These are phyloP conservation scores for Macrophya alboannulata DNA, from an alignment of 2,888 invertebrate genomes.

Conservation along the genomic window DNA sequence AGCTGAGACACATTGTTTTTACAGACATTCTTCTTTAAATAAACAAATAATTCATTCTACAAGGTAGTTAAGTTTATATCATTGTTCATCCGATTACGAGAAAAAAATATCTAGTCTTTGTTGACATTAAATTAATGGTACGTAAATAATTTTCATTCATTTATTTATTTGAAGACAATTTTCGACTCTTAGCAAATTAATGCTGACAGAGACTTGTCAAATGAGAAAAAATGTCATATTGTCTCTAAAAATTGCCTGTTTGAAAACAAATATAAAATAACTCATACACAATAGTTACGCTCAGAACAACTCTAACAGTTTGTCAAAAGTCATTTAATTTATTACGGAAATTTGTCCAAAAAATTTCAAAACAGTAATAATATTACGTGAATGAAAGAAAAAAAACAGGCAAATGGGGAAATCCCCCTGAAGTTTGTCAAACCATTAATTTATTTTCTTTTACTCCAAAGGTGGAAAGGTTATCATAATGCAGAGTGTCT, in stretches of 20 bases:
- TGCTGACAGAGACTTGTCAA: not conserved
- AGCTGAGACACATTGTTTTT: not conserved
- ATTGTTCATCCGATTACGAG: not conserved
- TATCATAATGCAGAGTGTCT: slow-evolving; percentile 39
- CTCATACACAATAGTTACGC: not conserved
- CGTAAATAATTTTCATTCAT: slow-evolving; percentile 6
- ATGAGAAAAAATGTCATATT: not conserved
- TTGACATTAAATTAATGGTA: slow-evolving; percentile 42
- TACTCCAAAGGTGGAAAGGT: slow-evolving; percentile 4
- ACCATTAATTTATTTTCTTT: not conserved
- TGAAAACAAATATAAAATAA: not conserved
- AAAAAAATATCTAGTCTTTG: not conserved
- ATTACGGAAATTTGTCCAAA: not conserved
- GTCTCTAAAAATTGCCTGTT: not conserved
- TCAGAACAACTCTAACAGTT: not conserved
- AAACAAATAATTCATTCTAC: not conserved
- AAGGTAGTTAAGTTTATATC: not conserved
- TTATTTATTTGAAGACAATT: not conserved
- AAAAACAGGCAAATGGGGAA: not conserved
- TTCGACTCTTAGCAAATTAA: not conserved
- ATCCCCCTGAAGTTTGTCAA: not conserved
- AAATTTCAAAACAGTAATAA: not conserved
- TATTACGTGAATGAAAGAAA: not conserved
- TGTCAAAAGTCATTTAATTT: not conserved
- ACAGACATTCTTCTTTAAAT: not conserved